Evolutionary conservation across 2,113 vertebrate species (phyloP).

Genomic region (Alouatta palliata): DNA sequence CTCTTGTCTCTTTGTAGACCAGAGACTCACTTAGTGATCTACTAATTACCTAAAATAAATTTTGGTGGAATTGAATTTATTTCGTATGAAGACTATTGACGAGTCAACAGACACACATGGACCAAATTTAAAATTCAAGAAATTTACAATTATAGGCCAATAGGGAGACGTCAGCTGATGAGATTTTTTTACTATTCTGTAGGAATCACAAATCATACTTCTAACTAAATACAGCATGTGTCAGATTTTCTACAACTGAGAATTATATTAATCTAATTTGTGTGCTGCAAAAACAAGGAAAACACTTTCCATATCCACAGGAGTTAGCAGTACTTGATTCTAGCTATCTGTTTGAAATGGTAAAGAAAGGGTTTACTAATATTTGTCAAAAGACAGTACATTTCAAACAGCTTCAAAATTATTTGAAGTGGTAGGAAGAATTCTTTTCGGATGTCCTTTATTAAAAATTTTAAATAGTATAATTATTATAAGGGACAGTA

Average conservation of each 20-base stretch:
- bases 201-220: neutral
- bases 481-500: neutral
- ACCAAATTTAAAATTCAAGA: slow-evolving; percentile 49
- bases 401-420: slow-evolving; percentile 37
- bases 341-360: slow-evolving; percentile 62
- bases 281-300: slow-evolving; percentile 62
- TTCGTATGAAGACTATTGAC: slow-evolving; percentile 17
- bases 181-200: slow-evolving; percentile 41
- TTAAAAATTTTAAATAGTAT: neutral
- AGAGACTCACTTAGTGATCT: neutral
- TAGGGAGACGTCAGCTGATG: neutral
- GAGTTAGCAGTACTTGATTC: slow-evolving; percentile 62
- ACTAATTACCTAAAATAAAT: neutral
- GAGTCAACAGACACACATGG: neutral
- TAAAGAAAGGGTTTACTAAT: slow-evolving; percentile 47
- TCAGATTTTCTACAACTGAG: slow-evolving; percentile 21
- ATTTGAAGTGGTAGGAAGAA: neutral
- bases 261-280: slow-evolving; percentile 64
- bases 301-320: slow-evolving; percentile 63
- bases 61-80: slow-evolving; percentile 3
- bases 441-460: neutral
- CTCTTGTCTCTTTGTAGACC: neutral
- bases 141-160: slow-evolving; percentile 55
- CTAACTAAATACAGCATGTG: neutral
- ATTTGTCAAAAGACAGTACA: slow-evolving; percentile 38